Evolutionary conservation across 2,797 vertebrate species (phyloP), one percentile per base, ranked within the genome.

Genomic region (Geotrypetes seraphini): DNA sequence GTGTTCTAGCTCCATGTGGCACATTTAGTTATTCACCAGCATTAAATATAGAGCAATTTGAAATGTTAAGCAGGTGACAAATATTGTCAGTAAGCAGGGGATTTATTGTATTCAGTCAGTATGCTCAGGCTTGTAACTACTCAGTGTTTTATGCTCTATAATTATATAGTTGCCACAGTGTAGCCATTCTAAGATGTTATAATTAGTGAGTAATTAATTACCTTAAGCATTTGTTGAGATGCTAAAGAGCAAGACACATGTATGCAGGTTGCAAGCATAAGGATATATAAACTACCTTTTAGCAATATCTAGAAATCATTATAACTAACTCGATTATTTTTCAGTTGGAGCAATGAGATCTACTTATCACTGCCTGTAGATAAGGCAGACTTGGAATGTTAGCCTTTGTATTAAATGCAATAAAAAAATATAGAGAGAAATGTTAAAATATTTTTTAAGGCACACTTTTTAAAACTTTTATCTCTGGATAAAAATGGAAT

Each of bases 131-230:
- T 65, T 58, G 38, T 61, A 69, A 74, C 57, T 63, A 50, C 57
- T 61, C 47, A 24, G 57, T 57, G 55, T 34, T 62, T 73, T 60
- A 49, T 47, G 42, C 47, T 62, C 50, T 32, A 37, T 75, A 75
- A 79, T 80, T 71, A 73, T 39, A 69, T 15, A 41, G 67, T 52
- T 68, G 39, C 59, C 46, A 67, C 64, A 44, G 43, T 65, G 44
- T 66, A 74, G 57, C 67, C 59, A 57, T 73, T 77, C 61, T 64
- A 45, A 65, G 68, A 66, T 57, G 49, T 67, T 62, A 67, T 75
- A 83, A 85, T 78, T 83, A 75, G 58, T 30, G 39, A 57, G 61
- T 71, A 72, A 82, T 82, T 71, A 72, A 82, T 82, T 83, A 81
- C 53, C 72, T 48, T 50, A 57, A 72, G 64, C 49, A 56, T 65